These are phyloP conservation scores for Vanacampus margaritifer DNA, from an alignment of 2,113 vertebrate genomes.

Conservation along the genomic window DNA sequence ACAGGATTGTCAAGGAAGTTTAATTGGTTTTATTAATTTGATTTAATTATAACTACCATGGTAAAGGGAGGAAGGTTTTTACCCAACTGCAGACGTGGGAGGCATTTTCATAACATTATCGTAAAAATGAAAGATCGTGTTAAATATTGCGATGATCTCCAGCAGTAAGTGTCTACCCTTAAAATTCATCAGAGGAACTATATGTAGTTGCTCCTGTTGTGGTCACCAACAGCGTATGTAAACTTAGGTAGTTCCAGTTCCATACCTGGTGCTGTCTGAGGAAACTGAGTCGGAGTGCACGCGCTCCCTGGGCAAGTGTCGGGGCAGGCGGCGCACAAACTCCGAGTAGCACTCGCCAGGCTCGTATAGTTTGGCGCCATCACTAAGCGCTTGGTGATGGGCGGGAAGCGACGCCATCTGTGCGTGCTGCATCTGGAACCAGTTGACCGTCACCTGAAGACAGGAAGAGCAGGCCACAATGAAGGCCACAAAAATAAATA, in stretches of 20 bases:
- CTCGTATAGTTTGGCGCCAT: slow-evolving; percentile 88
- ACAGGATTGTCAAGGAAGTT: too few relatives aligned
- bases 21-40: too few relatives aligned
- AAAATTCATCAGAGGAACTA: too few relatives aligned
- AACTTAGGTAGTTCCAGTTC: too few relatives aligned
- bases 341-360: slow-evolving; percentile 88
- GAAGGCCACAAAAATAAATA: too few relatives aligned
- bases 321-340: slow-evolving; percentile 83
- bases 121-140: neutral
- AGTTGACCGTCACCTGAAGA: slow-evolving; percentile 88
- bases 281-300: slow-evolving; percentile 71
- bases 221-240: neutral
- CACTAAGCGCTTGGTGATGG: slow-evolving; percentile 83
- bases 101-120: neutral
- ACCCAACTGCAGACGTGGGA: neutral
- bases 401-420: slow-evolving; percentile 81
- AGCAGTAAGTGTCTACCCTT: neutral
- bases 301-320: slow-evolving; percentile 69
- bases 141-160: neutral
- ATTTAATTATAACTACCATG: too few relatives aligned
- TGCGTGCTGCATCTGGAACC: slow-evolving; percentile 90
- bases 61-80: too few relatives aligned
- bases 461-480: neutral
- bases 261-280: slow-evolving; percentile 79
- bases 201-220: neutral